Conservation (phyloP, 1,140 invertebrate genomes). For the Zaprionus kolodkinae region DNA sequence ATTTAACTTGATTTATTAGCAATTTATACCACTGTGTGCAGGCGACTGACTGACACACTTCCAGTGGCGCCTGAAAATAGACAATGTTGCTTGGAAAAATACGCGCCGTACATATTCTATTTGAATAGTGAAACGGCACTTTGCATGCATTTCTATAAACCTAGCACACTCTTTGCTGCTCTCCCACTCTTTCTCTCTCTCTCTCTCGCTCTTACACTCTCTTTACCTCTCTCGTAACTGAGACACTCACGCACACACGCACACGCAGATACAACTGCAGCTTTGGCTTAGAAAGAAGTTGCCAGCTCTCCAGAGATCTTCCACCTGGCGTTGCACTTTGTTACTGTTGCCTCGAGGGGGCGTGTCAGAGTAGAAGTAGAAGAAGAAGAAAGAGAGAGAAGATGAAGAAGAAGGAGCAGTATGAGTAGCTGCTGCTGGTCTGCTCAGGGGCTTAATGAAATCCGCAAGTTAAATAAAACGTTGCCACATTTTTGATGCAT, state of each 20-base stretch:
- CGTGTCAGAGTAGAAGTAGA: background rate
- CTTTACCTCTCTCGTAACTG: background rate
- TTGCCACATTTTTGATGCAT: conserved; percentile 36
- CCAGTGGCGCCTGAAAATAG: conserved; percentile 17
- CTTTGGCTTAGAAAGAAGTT: conserved; percentile 24
- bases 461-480: conserved; percentile 53
- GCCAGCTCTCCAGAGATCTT: conserved; percentile 42
- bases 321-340: conserved; percentile 56
- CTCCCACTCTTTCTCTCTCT: background rate
- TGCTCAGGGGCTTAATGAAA: conserved; percentile 53
- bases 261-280: conserved; percentile 17
- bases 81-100: conserved; percentile 48
- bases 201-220: background rate
- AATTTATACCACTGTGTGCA: background rate
- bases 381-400: background rate
- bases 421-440: conserved; percentile 51
- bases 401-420: background rate
- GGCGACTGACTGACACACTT: conserved; percentile 51
- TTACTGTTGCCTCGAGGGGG: conserved; percentile 30
- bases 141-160: conserved; percentile 50
- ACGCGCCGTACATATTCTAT: conserved; percentile 29
- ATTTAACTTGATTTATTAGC: background rate
- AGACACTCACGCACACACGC: conserved; percentile 6
- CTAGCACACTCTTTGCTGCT: background rate
- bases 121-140: conserved; percentile 48